These are phyloP conservation scores for Pocillopora verrucosa DNA, from an alignment of 64 coral and sea anemone species.

Conservation along the genomic window DNA sequence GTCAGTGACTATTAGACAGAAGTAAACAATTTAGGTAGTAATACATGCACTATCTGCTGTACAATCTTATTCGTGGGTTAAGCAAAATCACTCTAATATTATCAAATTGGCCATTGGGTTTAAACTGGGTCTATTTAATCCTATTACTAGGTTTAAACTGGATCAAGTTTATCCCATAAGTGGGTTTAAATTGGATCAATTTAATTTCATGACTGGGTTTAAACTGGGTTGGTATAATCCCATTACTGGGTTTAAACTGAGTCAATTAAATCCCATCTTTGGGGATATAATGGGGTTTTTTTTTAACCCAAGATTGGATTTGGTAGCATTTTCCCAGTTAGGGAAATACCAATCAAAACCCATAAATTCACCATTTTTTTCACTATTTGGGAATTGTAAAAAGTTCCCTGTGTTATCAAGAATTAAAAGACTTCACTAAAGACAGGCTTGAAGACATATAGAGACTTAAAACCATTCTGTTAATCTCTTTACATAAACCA, in stretches of 20 bases:
- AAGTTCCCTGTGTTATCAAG: too few species aligned
- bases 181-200: slow-evolving; percentile 4
- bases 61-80: background rate
- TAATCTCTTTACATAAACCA: too few species aligned
- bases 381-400: too few species aligned
- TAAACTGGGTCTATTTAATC: slow-evolving; percentile 12
- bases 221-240: slow-evolving; percentile 1
- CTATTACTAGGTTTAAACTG: slow-evolving; percentile 17
- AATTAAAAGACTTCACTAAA: too few species aligned
- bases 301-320: slow-evolving; percentile 35
- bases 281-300: slow-evolving; percentile 3
- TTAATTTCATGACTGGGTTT: background rate
- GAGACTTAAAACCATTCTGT: too few species aligned
- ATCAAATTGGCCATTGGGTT: background rate
- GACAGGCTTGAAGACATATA: too few species aligned
- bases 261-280: background rate
- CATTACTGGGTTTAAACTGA: slow-evolving; percentile 19
- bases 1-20: slow-evolving; percentile 9
- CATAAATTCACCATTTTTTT: slow-evolving; percentile 33
- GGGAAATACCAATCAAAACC: slow-evolving; percentile 35
- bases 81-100: background rate
- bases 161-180: background rate
- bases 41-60: slow-evolving; percentile 16
- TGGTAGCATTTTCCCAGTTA: slow-evolving; percentile 53
- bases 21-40: slow-evolving; percentile 7